These are phyloP conservation scores for Rhopalosiphum padi DNA, from an alignment of 1,140 invertebrate genomes.

Conservation along the genomic window DNA sequence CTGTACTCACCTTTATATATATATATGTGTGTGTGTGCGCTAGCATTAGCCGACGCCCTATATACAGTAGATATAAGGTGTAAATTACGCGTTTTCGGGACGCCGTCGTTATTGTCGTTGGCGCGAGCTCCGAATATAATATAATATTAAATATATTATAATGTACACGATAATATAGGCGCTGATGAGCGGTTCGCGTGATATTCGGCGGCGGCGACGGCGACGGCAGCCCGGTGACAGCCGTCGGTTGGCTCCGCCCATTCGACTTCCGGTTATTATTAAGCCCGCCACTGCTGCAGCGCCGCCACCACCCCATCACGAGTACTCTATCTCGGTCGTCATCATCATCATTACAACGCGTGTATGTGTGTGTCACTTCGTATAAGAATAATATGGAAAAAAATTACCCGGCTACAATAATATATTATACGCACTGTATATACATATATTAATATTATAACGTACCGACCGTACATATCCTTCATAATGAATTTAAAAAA, in stretches of 20 bases:
- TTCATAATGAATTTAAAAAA: constrained; percentile 13
- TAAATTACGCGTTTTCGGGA: neutral
- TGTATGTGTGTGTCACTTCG: constrained; percentile 45
- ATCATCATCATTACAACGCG: constrained; percentile 46
- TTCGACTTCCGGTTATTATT: constrained; percentile 55
- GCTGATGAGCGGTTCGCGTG: constrained; percentile 56
- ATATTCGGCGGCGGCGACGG: neutral
- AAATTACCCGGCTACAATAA: constrained; percentile 10
- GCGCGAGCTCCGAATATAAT: neutral
- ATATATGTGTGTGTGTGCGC: too few relatives aligned
- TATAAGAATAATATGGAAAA: neutral
- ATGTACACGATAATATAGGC: neutral
- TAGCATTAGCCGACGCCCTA: neutral
- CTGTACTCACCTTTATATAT: neutral
- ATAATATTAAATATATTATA: constrained; percentile 13
- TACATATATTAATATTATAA: neutral
- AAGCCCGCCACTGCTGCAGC: neutral
- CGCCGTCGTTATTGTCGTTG: neutral
- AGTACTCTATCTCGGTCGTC: neutral
- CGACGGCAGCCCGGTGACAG: constrained; percentile 47
- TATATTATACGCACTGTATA: neutral
- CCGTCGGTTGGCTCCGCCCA: constrained; percentile 54
- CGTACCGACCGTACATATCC: neutral
- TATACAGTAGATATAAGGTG: neutral
- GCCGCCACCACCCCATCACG: neutral